phyloP scores from a whole-genome alignment of 2,888 invertebrate genomes.

The Allacma fusca region DNA sequence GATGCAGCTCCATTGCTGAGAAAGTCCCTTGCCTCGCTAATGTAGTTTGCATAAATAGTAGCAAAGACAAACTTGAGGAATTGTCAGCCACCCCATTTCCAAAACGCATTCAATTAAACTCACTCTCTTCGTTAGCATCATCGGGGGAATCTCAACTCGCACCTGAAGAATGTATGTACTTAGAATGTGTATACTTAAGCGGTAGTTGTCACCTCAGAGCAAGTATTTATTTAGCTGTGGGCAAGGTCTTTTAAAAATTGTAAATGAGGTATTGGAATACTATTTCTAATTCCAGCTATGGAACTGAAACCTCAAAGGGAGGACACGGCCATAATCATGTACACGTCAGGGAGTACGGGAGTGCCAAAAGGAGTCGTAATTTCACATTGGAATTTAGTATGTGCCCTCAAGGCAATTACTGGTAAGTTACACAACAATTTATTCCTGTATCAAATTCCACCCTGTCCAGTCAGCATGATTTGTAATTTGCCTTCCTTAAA shows the following conservation, averaged over 20 bases:
- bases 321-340: constrained; percentile 98
- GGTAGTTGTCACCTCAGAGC: too few relatives aligned
- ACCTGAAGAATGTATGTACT: neutral
- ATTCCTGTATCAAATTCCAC: constrained; percentile 71
- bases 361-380: constrained; percentile 89
- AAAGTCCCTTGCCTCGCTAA: constrained; percentile 79
- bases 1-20: constrained; percentile 80
- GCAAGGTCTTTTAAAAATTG: too few relatives aligned
- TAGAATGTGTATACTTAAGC: neutral
- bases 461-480: neutral
- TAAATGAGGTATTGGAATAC: too few relatives aligned
- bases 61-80: constrained; percentile 20
- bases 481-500: too few relatives aligned
- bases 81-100: constrained; percentile 29
- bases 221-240: too few relatives aligned
- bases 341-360: constrained; percentile 97
- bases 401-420: constrained; percentile 73
- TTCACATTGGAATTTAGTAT: constrained; percentile 81
- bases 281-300: too few relatives aligned
- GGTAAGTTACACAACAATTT: constrained; percentile 16
- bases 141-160: constrained; percentile 40
- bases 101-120: constrained; percentile 45
- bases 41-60: constrained; percentile 79
- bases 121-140: constrained; percentile 46
- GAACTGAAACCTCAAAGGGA: constrained; percentile 67